Base-by-base conservation (phyloP, 1,140 invertebrate species). In the Vanessa tameamea region DNA sequence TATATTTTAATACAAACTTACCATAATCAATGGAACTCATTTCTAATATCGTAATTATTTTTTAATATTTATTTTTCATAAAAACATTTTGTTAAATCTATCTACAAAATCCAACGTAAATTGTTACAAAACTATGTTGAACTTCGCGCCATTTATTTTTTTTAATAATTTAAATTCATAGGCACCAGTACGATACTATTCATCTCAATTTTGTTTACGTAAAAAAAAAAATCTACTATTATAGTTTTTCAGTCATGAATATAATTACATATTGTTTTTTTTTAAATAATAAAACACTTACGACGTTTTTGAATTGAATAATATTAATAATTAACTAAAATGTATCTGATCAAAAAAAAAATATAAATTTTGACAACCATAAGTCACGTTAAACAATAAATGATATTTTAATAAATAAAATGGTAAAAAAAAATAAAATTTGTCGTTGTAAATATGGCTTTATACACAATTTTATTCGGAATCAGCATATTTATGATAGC, bases 401-500 rank as follows among this genome's bases (percentile, higher is more conserved):
- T 37, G 14, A 13, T 14, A 51, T 59, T 26, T 13, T 26, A 43
- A 23, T 12, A 31, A 57, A 26, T 26, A 57, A 57, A 12, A 61
- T 37, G 31, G 7, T 61, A 13, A 61, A 31, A 61, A 31, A 61
- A 15, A 1, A 43, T 9, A 11, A 37, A 4, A 57, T 55, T 37
- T 48, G 15, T 57, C 47, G 48, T 37, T 14, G n/a, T n/a, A 68
- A 55, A 67, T 67, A 92, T 92, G 90, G 90, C 88, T 11, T 78
- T 92, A 64, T 92, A 92, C 72, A 90, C 87, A 15, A 92, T 92
- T 77, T 80, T 92, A 77, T 92, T 91, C 73, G 88, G 89, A 50
- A 73, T 92, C 66, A 90, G 89, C 69, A 85, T 92, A 83, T 92
- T 92, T 78, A 83, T 92, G 84, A 92, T 92, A 80, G 88, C 87